Evolutionary conservation across 2,797 vertebrate genomes (phyloP).

Genomic region (Avahi laniger): DNA sequence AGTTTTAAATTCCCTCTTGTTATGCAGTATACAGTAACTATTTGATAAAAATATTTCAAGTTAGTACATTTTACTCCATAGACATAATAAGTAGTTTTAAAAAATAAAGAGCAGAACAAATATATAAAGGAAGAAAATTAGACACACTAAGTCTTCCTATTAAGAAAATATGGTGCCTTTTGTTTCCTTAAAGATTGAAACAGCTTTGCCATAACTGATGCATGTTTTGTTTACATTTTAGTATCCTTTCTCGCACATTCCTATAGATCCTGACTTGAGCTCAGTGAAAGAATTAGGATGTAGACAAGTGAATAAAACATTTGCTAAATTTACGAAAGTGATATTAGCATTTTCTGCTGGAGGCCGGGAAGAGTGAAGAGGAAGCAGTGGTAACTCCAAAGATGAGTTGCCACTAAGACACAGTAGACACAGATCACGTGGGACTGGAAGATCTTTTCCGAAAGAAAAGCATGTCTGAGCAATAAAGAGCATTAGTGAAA

Average conservation of each 20-base stretch:
- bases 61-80: neutral
- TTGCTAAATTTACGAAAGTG: neutral
- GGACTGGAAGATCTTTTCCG: neutral
- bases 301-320: slow-evolving; percentile 62
- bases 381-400: slow-evolving; percentile 26
- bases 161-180: neutral
- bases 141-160: neutral
- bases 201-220: neutral
- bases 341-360: slow-evolving; percentile 47
- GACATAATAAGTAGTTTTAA: neutral
- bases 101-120: neutral
- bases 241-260: slow-evolving; percentile 41
- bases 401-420: slow-evolving; percentile 41
- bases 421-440: slow-evolving; percentile 25
- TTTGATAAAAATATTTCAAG: neutral
- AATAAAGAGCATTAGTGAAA: neutral
- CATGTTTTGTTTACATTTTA: slow-evolving; percentile 69
- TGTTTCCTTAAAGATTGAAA: neutral
- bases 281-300: slow-evolving; percentile 13
- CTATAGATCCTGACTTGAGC: slow-evolving; percentile 25
- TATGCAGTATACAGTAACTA: neutral
- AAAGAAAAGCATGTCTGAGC: neutral
- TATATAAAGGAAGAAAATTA: neutral
- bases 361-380: neutral
- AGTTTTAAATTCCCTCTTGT: neutral